These are phyloP conservation scores for Pachypeltis micranthus DNA, from an alignment of 1,140 invertebrate genomes.

Conservation along the genomic window DNA sequence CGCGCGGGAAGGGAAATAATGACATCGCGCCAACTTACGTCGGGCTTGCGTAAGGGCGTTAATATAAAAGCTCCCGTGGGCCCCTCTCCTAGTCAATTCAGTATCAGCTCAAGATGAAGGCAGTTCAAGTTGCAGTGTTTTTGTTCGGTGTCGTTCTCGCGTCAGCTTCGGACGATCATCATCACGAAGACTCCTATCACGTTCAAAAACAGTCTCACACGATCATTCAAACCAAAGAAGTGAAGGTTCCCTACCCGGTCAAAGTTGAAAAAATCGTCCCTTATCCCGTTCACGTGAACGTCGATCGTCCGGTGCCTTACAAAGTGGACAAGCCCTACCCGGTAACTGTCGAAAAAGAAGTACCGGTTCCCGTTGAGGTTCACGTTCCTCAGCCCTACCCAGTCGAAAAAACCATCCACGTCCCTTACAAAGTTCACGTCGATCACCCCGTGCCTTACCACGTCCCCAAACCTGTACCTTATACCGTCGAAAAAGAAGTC, in stretches of 20 bases:
- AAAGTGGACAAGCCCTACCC: slow-evolving; percentile 27
- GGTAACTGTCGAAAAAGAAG: slow-evolving; percentile 25
- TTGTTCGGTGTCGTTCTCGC: slow-evolving; percentile 23
- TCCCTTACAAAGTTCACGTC: slow-evolving; percentile 32
- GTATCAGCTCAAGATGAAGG: background rate
- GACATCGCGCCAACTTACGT: slow-evolving; percentile 5
- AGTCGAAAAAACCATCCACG: slow-evolving; percentile 40
- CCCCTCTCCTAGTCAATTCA: background rate
- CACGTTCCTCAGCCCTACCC: slow-evolving; percentile 51
- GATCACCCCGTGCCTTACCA: slow-evolving; percentile 15
- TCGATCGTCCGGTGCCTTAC: slow-evolving; percentile 27
- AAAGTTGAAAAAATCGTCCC: slow-evolving; percentile 27
- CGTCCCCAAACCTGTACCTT: slow-evolving; percentile 14
- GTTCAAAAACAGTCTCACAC: slow-evolving; percentile 41
- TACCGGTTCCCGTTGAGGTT: slow-evolving; percentile 40
- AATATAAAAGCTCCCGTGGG: background rate
- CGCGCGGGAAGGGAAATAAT: background rate
- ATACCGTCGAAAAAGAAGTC: slow-evolving; percentile 17
- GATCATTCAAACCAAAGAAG: slow-evolving; percentile 55
- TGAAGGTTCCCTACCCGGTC: slow-evolving; percentile 58
- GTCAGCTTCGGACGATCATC: background rate
- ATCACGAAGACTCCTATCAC: slow-evolving; percentile 2
- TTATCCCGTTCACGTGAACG: slow-evolving; percentile 25
- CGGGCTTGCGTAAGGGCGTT: slow-evolving; percentile 1
- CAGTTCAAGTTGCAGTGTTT: slow-evolving; percentile 26